Evolutionary conservation across 2,888 invertebrate species (phyloP), one percentile per base, ranked within the genome.

Genomic region (Cheilosia variabilis): DNA sequence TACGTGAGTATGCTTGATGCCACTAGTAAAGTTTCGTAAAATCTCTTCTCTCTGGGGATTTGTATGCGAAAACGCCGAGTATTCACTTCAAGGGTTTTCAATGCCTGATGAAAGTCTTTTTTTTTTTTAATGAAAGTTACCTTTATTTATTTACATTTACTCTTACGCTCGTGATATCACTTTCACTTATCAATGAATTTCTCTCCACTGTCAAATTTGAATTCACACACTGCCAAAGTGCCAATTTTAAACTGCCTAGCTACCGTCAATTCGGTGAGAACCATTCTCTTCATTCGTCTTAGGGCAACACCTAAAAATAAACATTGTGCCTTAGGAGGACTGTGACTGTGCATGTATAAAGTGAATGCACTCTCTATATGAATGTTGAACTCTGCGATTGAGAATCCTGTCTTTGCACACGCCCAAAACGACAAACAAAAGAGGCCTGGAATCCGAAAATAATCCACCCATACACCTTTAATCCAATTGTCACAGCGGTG

Each of bases 391-490:
- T 53, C 24, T 53, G 17, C 7, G 9, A 45, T 45, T 45, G 45
- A 37, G 13, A 65, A 76, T 76, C 76, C 45, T 62, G 47, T 47
- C 17, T 17, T 45, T 45, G 17, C 5, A 17, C 13, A 37, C 13
- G 37, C 37, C 37, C 37, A 13, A 37, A 37, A 37, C 13, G 37
- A 4, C 53, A n/a, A 17, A 47, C 45, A 47, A 47, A 45, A 47
- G 45, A 17, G 17, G n/a, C 45, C 45, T 17, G 17, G 3, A 47
- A 57, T 63, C 53, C 55, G 34, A 58, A 75, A 66, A 69, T 52
- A 76, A 63, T 57, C 58, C 41, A 75, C 47, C 27, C 37, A 75
- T 41, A 72, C 57, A 63, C 31, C 43, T 58, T 17, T 22, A 66
- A 52, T 58, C 24, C 15, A 19, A 37, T 37, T 37, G 37, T 37